A percentile compares a stretch with the other conserved stretches of the same genome.
phyloP scores from a whole-genome alignment of 2,113 vertebrate genomes.

The Nerophis lumbriciformis region DNA sequence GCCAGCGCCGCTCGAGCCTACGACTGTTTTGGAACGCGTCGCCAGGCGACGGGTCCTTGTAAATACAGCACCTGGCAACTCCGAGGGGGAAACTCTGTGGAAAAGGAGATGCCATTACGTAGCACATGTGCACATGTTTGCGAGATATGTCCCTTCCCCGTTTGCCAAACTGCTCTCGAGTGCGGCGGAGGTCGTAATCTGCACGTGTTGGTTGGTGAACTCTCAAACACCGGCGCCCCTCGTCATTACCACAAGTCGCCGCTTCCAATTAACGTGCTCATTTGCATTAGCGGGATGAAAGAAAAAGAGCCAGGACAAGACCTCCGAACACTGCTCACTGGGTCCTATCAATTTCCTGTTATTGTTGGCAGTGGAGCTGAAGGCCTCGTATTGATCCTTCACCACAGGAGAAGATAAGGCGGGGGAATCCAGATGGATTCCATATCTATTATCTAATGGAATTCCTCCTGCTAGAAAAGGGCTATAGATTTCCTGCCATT shows the following conservation, averaged over 20 bases:
- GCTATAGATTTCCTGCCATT: constrained; percentile 82
- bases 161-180: background rate
- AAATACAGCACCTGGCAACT: constrained; percentile 71
- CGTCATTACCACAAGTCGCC: constrained; percentile 40
- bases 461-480: constrained; percentile 77
- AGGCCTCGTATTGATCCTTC: constrained; percentile 75
- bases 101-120: constrained; percentile 51
- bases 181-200: constrained; percentile 12
- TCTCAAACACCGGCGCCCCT: constrained; percentile 24
- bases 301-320: constrained; percentile 60
- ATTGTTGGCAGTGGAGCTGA: constrained; percentile 78
- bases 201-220: constrained; percentile 42
- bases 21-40: constrained; percentile 66
- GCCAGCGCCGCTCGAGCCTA: constrained; percentile 23
- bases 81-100: constrained; percentile 65
- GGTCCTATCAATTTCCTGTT: constrained; percentile 77
- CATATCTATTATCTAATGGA: constrained; percentile 85
- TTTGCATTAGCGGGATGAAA: constrained; percentile 51
- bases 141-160: constrained; percentile 33
- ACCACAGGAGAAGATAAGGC: constrained; percentile 75
- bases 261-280: constrained; percentile 53
- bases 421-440: constrained; percentile 80
- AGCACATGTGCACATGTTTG: constrained; percentile 29
- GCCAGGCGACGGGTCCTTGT: constrained; percentile 57
- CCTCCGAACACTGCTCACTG: constrained; percentile 47